Conservation (phyloP, 1,140 invertebrate genomes). For the Aphelinus certus region DNA sequence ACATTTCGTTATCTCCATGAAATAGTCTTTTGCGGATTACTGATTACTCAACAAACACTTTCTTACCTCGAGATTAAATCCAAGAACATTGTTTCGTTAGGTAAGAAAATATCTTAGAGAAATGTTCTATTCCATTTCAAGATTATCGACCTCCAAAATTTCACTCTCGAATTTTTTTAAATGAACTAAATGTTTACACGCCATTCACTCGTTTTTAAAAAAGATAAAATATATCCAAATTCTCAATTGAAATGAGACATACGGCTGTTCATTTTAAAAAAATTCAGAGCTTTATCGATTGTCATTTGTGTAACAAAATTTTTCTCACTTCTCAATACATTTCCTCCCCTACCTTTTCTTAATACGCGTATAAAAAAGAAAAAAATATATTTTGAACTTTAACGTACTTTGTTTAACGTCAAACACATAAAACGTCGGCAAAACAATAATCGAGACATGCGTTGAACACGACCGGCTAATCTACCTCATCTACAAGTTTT, state of each 20-base stretch:
- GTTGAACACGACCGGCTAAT: conserved; percentile 32
- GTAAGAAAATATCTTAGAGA: too few relatives aligned
- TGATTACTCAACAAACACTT: too few relatives aligned
- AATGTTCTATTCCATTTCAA: too few relatives aligned
- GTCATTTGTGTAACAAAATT: conserved; percentile 20
- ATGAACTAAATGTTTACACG: conserved; percentile 16
- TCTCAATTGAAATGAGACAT: conserved; percentile 25
- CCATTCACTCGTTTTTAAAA: neutral
- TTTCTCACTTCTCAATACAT: neutral
- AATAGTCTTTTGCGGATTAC: conserved; percentile 1
- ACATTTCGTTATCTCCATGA: conserved; percentile 17
- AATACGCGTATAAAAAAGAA: conserved; percentile 17
- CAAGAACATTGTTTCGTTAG: too few relatives aligned
- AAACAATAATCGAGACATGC: conserved; percentile 1
- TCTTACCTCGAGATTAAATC: too few relatives aligned
- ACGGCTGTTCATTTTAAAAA: conserved; percentile 26
- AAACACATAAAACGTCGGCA: neutral
- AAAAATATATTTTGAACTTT: conserved; percentile 27
- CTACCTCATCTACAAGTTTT: too few relatives aligned
- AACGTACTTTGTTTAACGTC: conserved; percentile 2
- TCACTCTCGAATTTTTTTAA: conserved; percentile 39
- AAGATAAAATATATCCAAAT: conserved; percentile 34
- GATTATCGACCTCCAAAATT: neutral
- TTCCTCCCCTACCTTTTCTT: neutral
- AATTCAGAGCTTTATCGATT: conserved; percentile 31